Base-by-base conservation (phyloP, 2,797 vertebrate genomes). In the Dendrocincla tyrannina region DNA sequence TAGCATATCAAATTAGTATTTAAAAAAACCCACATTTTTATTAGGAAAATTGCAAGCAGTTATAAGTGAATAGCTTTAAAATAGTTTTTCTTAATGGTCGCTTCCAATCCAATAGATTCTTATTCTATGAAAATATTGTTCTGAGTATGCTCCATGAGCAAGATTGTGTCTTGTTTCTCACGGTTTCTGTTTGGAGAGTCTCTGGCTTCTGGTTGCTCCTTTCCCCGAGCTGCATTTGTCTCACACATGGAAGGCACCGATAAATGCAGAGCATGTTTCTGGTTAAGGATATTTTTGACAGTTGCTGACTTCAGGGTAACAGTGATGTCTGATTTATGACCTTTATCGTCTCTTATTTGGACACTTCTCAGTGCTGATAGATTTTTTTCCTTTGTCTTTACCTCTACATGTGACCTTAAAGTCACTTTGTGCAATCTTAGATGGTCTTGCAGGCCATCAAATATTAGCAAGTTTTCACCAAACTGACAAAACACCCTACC, bases 261-360 rank as follows among this genome's bases (percentile, higher is more conserved):
- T 37, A 96, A 94, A 85, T 37, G 9, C 56, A 93, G 64, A 88
- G 13, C 32, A 53, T 56, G 25, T 91, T 93, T 85, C 82, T 64
- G 42, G 64, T n/a, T 28, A 47, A 76, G 62, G 58, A 78, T 84
- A 70, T n/a, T 91, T 96, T 87, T 96, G 94, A 89, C 85, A 91
- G 37, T 41, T 89, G 23, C 53, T 91, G 58, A 70, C 92, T 95
- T 89, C 66, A 88, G 68, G 77, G 55, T 3, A 9, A 35, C 0
- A 3, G 39, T 84, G 69, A 89, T 93, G 64, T 91, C 85, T 93
- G 78, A 90, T 89, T 93, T 95, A 74, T 91, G 85, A 85, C 7
- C 7, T 89, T 89, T 69, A 66, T 86, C 16, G 28, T 86, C 30
- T 41, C 78, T 76, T 73, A 80, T 75, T 75, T 91, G 73, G 46